Evolutionary conservation across 2,888 invertebrate genomes (phyloP).

Genomic region (Hybos culiciformis): DNA sequence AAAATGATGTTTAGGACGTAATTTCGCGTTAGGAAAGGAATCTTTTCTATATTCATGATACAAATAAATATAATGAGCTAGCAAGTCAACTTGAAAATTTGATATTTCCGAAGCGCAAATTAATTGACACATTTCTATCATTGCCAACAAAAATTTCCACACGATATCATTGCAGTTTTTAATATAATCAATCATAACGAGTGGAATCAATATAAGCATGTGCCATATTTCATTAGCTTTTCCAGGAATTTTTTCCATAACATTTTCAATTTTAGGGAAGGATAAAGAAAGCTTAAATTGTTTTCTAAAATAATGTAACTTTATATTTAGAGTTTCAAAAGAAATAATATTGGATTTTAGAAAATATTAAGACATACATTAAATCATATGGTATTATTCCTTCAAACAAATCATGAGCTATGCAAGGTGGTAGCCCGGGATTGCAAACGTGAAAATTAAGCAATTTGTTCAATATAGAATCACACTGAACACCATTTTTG

Average conservation of each 20-base stretch:
- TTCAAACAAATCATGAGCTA: neutral
- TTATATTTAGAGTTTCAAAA: conserved; percentile 2
- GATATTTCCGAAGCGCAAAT: conserved; percentile 6
- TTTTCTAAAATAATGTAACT: conserved; percentile 1
- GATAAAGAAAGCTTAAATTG: conserved; percentile 1
- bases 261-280: conserved; percentile 6
- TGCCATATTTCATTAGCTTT: conserved; percentile 6
- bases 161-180: conserved; percentile 1
- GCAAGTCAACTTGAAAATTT: neutral
- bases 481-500: too few species aligned
- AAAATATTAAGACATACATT: conserved; percentile 14
- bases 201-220: conserved; percentile 5
- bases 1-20: conserved; percentile 14
- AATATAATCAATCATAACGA: conserved; percentile 2
- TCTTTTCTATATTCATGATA: conserved; percentile 7
- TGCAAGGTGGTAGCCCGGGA: too few species aligned
- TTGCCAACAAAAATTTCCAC: conserved; percentile 6
- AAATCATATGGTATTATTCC: conserved; percentile 18
- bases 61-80: conserved; percentile 5
- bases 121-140: conserved; percentile 8
- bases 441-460: too few species aligned
- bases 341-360: conserved; percentile 6
- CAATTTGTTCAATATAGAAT: too few species aligned
- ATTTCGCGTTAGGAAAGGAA: conserved; percentile 7
- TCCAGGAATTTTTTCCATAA: conserved; percentile 3